These are phyloP conservation scores for Tautogolabrus adspersus DNA, from an alignment of 2,113 vertebrate genomes.

Conservation along the genomic window DNA sequence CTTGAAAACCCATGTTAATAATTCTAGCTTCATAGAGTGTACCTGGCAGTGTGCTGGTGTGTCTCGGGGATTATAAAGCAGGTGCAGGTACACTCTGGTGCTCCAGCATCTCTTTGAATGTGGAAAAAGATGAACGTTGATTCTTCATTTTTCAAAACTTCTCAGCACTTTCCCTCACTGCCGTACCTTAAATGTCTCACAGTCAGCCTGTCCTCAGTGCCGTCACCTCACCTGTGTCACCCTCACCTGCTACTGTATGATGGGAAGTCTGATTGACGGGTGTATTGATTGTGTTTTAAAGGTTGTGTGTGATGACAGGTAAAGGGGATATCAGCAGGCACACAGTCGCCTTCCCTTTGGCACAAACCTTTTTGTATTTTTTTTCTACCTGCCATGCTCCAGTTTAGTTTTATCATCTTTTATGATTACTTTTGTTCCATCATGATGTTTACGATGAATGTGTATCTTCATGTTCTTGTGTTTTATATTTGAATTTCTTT, in stretches of 20 bases:
- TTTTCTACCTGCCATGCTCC: conserved; percentile 27
- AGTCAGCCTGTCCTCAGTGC: conserved; percentile 20
- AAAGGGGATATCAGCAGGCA: conserved; percentile 41
- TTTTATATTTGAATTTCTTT: conserved; percentile 59
- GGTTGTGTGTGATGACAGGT: conserved; percentile 15
- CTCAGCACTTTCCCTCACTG: conserved; percentile 72
- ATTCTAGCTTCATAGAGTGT: not conserved
- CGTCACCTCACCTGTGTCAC: conserved; percentile 18
- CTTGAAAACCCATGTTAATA: not conserved
- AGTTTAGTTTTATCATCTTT: conserved; percentile 32
- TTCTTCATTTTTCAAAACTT: conserved; percentile 34
- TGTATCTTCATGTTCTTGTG: conserved; percentile 58
- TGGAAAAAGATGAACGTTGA: conserved; percentile 9
- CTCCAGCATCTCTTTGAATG: conserved; percentile 52
- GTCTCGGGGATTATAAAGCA: not conserved
- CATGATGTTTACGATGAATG: conserved; percentile 60
- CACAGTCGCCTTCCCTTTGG: conserved; percentile 10
- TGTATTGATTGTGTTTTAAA: conserved; percentile 13
- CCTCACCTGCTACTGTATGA: not conserved
- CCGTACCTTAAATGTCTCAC: conserved; percentile 56
- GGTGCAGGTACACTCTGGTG: conserved; percentile 14
- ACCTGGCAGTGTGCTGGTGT: too few relatives aligned
- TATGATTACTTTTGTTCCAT: conserved; percentile 15
- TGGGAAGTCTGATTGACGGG: conserved; percentile 10
- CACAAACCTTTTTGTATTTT: conserved; percentile 53